Conservation (phyloP, 2,888 invertebrate species). For the Branchellion lobata region DNA sequence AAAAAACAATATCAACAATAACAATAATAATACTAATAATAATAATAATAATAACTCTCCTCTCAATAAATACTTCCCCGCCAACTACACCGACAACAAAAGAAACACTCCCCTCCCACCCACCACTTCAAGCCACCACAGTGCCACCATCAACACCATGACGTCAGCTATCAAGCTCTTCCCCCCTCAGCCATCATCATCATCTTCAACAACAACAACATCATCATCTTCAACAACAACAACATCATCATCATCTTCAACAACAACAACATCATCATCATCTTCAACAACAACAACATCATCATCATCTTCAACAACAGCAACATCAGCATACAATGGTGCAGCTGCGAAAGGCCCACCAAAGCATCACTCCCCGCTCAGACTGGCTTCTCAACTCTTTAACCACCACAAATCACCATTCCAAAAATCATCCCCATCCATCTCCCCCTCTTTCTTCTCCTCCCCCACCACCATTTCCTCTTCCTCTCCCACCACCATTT, state of each 20-base stretch:
- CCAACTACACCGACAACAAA: background rate
- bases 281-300: background rate
- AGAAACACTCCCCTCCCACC: background rate
- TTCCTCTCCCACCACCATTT: too few species aligned
- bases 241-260: background rate
- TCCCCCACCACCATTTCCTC: too few species aligned
- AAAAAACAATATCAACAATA: too few species aligned
- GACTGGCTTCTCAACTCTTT: too few species aligned
- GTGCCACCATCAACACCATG: background rate
- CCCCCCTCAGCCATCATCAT: too few species aligned
- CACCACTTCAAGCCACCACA: background rate
- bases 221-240: background rate
- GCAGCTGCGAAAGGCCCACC: background rate
- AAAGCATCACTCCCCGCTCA: too few species aligned
- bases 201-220: too few species aligned
- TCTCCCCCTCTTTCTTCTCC: too few species aligned
- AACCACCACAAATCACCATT: too few species aligned
- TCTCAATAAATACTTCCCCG: background rate
- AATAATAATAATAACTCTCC: background rate
- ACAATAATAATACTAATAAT: too few species aligned
- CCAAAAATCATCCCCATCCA: too few species aligned
- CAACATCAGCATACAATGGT: background rate
- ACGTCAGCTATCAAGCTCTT: conserved; percentile 69
- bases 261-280: background rate
- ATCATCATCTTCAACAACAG: background rate